phyloP scores from a whole-genome alignment of 2,888 invertebrate genomes.

The Phaedon cochleariae region DNA sequence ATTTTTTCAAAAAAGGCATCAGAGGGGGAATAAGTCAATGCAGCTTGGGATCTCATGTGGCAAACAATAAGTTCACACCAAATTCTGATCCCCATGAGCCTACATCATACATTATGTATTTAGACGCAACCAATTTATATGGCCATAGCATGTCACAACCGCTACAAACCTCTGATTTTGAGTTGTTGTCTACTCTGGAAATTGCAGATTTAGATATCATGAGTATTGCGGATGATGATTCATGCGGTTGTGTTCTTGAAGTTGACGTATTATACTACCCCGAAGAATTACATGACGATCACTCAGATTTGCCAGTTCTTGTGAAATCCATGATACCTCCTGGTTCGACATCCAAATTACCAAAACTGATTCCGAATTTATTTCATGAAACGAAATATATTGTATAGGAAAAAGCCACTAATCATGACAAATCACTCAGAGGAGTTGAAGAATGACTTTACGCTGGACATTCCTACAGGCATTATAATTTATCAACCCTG shows the following conservation, averaged over 20 bases:
- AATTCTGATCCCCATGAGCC: conserved; percentile 4
- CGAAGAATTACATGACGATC: not conserved
- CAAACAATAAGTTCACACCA: not conserved
- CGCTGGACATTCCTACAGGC: no score
- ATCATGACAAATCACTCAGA: no score
- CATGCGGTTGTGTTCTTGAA: not conserved
- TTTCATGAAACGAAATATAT: no score
- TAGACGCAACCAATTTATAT: no score
- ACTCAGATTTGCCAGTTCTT: not conserved
- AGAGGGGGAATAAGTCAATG: no score
- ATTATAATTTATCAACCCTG: no score
- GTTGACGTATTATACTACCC: not conserved
- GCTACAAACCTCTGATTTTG: conserved; percentile 13
- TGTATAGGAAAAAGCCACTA: no score
- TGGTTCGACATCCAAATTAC: no score
- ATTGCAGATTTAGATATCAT: not conserved
- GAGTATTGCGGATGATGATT: not conserved
- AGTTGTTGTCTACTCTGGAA: not conserved
- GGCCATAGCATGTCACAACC: conserved; percentile 15
- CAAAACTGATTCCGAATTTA: no score
- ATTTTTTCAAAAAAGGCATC: not conserved
- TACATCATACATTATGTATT: conserved; percentile 7
- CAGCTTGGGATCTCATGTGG: not conserved
- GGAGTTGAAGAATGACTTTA: no score
- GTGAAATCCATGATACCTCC: no score